Evolutionary conservation across 2,888 invertebrate genomes (phyloP).

Genomic region (Apocheima hispidaria): DNA sequence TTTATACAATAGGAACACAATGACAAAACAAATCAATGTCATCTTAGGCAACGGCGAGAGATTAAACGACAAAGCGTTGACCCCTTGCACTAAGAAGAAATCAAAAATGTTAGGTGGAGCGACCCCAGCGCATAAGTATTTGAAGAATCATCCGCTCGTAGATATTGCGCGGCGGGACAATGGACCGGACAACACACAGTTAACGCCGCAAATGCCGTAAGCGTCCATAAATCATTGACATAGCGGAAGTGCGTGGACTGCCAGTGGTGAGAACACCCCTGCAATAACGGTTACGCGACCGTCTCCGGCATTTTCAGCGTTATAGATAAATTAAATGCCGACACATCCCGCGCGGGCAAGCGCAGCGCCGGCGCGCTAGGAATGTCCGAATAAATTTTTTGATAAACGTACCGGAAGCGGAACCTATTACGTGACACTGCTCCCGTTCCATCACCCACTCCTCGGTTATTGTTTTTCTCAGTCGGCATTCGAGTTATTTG

Average conservation of each 20-base stretch:
- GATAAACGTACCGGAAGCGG: constrained; percentile 83
- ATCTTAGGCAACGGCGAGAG: constrained; percentile 60
- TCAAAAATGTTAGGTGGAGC: constrained; percentile 70
- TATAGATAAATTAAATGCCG: constrained; percentile 85
- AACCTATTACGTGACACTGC: constrained; percentile 81
- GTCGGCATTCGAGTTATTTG: constrained; percentile 73
- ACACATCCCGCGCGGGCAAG: constrained; percentile 74
- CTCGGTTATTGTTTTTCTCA: constrained; percentile 82
- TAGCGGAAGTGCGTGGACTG: constrained; percentile 82
- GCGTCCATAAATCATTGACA: constrained; percentile 82
- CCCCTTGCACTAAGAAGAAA: constrained; percentile 73
- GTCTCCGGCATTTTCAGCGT: constrained; percentile 77
- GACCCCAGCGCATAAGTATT: constrained; percentile 76
- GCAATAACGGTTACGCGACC: constrained; percentile 76
- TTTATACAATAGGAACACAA: constrained; percentile 52
- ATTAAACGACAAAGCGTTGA: constrained; percentile 64
- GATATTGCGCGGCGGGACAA: constrained; percentile 71
- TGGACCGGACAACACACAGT: constrained; percentile 78
- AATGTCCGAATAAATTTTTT: constrained; percentile 84
- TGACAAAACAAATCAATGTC: constrained; percentile 61
- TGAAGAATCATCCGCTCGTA: constrained; percentile 76
- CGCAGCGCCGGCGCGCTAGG: constrained; percentile 73
- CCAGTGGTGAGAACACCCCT: constrained; percentile 63
- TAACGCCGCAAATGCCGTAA: constrained; percentile 71
- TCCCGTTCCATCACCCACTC: constrained; percentile 72